phyloP scores from a whole-genome alignment of 2,888 invertebrate species.

The Torymus tubicola region DNA sequence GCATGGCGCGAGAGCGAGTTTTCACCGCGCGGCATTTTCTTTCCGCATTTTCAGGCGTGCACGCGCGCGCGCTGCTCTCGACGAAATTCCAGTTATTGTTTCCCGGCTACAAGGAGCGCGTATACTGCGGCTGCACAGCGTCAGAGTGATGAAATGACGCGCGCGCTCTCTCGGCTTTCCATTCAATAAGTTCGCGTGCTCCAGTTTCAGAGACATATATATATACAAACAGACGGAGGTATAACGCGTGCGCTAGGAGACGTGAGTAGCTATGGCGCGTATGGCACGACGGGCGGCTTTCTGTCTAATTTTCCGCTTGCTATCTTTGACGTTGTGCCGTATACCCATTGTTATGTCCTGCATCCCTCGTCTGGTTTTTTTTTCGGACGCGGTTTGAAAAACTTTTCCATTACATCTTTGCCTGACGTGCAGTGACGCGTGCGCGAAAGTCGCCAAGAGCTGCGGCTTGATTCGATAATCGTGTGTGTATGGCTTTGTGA shows the following conservation, averaged over 20 bases:
- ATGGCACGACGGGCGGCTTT: background rate
- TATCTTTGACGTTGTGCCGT: background rate
- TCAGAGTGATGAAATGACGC: slow-evolving; percentile 50
- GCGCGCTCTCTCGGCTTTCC: slow-evolving; percentile 17
- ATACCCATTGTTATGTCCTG: background rate
- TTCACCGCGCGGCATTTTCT: background rate
- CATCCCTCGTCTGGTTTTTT: background rate
- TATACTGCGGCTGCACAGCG: too few species aligned
- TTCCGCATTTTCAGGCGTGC: background rate
- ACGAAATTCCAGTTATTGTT: slow-evolving; percentile 52
- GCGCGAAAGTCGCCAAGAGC: too few species aligned
- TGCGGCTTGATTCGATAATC: too few species aligned
- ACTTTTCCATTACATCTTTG: too few species aligned
- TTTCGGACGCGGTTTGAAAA: background rate
- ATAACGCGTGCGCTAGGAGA: too few species aligned
- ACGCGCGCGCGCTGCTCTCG: background rate
- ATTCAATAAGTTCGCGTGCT: slow-evolving; percentile 51
- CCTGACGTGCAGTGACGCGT: too few species aligned
- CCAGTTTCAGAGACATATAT: slow-evolving; percentile 26
- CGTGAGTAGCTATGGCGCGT: too few species aligned
- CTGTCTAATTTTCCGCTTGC: slow-evolving; percentile 20
- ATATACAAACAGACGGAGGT: too few species aligned
- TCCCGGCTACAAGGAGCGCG: background rate
- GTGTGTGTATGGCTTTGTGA: too few species aligned
- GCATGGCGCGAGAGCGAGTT: too few species aligned